Conservation (phyloP, 2,797 vertebrate genomes). For the Ficedula albicollis region DNA sequence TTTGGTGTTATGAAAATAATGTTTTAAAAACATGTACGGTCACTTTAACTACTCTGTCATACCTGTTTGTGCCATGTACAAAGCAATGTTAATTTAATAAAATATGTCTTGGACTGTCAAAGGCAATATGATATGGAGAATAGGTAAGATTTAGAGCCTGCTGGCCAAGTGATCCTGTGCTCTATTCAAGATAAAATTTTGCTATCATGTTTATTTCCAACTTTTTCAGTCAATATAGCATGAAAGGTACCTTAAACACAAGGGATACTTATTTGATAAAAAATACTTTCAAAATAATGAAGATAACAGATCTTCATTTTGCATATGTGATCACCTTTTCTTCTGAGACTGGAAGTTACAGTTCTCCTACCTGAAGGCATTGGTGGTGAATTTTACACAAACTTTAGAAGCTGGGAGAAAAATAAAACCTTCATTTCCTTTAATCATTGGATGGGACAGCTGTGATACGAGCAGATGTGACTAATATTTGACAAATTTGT, state of each 20-base stretch:
- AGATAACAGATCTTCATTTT: background rate
- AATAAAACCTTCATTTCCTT: background rate
- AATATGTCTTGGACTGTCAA: background rate
- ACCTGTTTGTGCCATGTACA: background rate
- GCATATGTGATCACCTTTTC: background rate
- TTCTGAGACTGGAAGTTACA: background rate
- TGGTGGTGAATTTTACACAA: background rate
- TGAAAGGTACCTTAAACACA: background rate
- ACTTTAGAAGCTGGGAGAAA: background rate
- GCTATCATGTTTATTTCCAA: fast-evolving
- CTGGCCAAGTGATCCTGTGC: background rate
- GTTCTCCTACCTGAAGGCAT: background rate
- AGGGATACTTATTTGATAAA: background rate
- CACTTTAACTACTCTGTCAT: background rate
- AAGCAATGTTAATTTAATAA: background rate
- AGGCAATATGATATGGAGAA: background rate
- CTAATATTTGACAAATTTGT: background rate
- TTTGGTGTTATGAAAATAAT: background rate
- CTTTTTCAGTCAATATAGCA: background rate
- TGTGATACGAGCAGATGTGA: background rate
- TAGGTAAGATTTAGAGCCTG: background rate
- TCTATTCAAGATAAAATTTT: background rate
- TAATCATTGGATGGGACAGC: background rate
- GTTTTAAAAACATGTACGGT: background rate
- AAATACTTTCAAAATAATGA: background rate